Conservation (phyloP, 2,797 vertebrate species). For the Mus spretus region DNA sequence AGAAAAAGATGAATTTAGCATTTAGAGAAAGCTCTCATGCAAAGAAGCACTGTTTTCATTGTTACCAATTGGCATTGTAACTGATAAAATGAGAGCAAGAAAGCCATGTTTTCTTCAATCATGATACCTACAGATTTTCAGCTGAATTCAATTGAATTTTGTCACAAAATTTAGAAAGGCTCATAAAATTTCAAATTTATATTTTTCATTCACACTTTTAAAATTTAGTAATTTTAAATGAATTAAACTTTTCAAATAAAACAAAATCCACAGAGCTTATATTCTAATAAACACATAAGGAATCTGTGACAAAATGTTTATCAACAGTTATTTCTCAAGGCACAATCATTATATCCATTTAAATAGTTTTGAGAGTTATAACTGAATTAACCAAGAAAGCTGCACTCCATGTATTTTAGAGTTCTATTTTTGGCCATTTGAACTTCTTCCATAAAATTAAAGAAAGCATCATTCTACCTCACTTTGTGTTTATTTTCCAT, state of each 20-base stretch:
- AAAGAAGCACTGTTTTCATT: not conserved
- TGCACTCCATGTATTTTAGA: not conserved
- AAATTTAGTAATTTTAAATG: not conserved
- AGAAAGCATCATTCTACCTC: not conserved
- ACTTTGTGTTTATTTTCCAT: conserved; percentile 36
- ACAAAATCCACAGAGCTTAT: not conserved
- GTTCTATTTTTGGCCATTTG: not conserved
- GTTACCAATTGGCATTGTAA: not conserved
- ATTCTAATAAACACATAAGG: not conserved
- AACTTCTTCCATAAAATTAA: not conserved
- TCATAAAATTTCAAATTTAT: conserved; percentile 39
- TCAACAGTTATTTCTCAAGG: not conserved
- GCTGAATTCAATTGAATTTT: not conserved
- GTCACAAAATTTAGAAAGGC: not conserved
- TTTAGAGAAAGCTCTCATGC: not conserved
- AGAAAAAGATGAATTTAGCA: not conserved
- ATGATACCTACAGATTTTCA: not conserved
- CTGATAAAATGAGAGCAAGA: conserved; percentile 1
- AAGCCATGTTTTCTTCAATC: conserved; percentile 4
- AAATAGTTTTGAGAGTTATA: conserved; percentile 13
- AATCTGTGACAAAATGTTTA: not conserved
- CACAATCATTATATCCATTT: not conserved
- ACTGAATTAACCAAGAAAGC: not conserved
- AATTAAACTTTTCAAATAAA: not conserved
- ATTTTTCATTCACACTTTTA: not conserved